Conservation (phyloP, 2,113 vertebrate genomes). For the Neoarius graeffei region DNA sequence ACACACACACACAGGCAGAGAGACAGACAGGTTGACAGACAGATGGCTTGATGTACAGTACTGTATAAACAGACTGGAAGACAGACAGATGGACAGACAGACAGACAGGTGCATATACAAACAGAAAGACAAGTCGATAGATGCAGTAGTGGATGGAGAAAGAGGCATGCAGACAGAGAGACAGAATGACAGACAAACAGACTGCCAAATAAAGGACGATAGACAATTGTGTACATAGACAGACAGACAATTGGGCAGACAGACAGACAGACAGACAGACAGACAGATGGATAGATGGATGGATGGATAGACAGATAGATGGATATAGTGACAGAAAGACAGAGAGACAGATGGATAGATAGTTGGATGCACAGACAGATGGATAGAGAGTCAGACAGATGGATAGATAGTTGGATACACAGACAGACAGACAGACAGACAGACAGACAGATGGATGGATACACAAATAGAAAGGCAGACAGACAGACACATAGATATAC, state of each 20-base stretch:
- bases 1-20: neutral
- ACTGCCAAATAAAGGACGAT: too few relatives aligned
- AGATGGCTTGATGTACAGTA: neutral
- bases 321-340: neutral
- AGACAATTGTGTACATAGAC: too few relatives aligned
- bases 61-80: neutral
- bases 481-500: neutral
- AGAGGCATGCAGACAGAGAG: neutral
- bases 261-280: too few relatives aligned
- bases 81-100: neutral
- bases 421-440: neutral
- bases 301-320: neutral
- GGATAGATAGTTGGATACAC: neutral
- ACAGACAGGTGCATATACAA: neutral
- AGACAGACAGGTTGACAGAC: neutral
- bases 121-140: too few relatives aligned
- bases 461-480: neutral
- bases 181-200: neutral
- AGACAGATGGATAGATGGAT: neutral
- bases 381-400: neutral
- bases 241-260: too few relatives aligned
- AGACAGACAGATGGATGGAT: neutral
- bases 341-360: neutral
- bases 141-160: too few relatives aligned
- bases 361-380: neutral